Conservation (phyloP, 2,113 vertebrate species). For the Chaetura pelagica region DNA sequence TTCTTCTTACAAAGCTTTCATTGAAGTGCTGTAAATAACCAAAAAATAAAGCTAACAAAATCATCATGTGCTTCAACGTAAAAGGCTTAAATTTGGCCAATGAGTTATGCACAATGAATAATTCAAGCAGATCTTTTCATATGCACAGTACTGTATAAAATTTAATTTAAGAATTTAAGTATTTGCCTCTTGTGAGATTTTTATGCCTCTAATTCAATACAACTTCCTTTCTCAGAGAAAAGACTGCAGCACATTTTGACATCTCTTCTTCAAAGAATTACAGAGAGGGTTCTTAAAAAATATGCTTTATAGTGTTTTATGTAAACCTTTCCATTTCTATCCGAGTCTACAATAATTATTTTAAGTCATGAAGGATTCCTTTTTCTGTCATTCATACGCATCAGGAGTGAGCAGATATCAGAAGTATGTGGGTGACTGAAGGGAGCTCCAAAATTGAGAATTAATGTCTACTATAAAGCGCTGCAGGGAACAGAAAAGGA, state of each 20-base stretch:
- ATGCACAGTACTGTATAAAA: neutral
- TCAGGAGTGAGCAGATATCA: constrained; percentile 26
- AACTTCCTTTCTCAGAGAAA: constrained; percentile 30
- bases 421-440: neutral
- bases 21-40: neutral
- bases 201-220: constrained; percentile 30
- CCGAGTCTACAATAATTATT: constrained; percentile 20
- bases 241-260: constrained; percentile 20
- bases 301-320: constrained; percentile 6
- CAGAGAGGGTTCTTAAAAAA: constrained; percentile 10
- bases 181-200: constrained; percentile 23
- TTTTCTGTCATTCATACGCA: constrained; percentile 52
- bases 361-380: constrained; percentile 5
- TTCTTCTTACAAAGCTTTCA: neutral
- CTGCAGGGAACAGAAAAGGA: neutral
- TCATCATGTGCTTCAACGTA: neutral
- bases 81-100: constrained; percentile 19
- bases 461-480: neutral
- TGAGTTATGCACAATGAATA: constrained; percentile 32
- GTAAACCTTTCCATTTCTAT: constrained; percentile 23
- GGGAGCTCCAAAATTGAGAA: neutral
- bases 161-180: constrained; percentile 50
- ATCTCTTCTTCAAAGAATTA: constrained; percentile 15
- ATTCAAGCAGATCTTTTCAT: constrained; percentile 12
- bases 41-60: constrained; percentile 14